Evolutionary conservation across 2,888 invertebrate species (phyloP).

Genomic region (Eudasyphora cyanicolor): DNA sequence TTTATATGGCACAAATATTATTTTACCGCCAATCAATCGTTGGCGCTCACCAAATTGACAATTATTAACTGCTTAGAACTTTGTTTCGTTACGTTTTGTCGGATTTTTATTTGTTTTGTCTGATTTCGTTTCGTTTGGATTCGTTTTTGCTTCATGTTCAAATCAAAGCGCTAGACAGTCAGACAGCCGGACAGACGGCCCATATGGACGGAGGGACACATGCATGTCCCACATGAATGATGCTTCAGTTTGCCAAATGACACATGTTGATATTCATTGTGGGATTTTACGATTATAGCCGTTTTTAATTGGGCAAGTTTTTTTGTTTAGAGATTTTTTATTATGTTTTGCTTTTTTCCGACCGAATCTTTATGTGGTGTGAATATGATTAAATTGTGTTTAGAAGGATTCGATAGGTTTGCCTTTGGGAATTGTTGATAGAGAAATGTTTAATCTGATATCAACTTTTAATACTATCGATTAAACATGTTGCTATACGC

Average conservation of each 20-base stretch:
- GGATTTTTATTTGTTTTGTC: neutral
- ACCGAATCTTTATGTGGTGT: slow-evolving; percentile 48
- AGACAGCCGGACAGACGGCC: slow-evolving; percentile 21
- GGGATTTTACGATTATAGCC: slow-evolving; percentile 51
- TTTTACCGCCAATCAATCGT: slow-evolving; percentile 66
- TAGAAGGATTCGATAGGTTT: neutral
- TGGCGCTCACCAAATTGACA: slow-evolving; percentile 66
- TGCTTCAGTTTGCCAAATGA: slow-evolving; percentile 48
- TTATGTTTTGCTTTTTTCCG: neutral
- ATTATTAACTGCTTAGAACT: slow-evolving; percentile 64
- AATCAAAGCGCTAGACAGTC: slow-evolving; percentile 45
- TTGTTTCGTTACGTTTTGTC: slow-evolving; percentile 31
- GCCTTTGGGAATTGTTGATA: neutral
- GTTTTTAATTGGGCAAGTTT: slow-evolving; percentile 55
- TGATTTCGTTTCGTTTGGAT: neutral
- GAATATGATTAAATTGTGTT: slow-evolving; percentile 58
- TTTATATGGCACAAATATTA: slow-evolving; percentile 67
- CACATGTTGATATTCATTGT: slow-evolving; percentile 62
- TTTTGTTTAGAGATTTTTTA: too few relatives aligned
- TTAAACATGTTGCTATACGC: too few relatives aligned
- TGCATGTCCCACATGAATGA: slow-evolving; percentile 63
- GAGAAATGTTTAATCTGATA: too few relatives aligned
- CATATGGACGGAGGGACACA: slow-evolving; percentile 51
- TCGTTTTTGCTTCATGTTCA: slow-evolving; percentile 12
- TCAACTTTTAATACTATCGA: too few relatives aligned